These are phyloP conservation scores for Phoxinus dragarum DNA, from an alignment of 2,797 vertebrate genomes.

Conservation along the genomic window DNA sequence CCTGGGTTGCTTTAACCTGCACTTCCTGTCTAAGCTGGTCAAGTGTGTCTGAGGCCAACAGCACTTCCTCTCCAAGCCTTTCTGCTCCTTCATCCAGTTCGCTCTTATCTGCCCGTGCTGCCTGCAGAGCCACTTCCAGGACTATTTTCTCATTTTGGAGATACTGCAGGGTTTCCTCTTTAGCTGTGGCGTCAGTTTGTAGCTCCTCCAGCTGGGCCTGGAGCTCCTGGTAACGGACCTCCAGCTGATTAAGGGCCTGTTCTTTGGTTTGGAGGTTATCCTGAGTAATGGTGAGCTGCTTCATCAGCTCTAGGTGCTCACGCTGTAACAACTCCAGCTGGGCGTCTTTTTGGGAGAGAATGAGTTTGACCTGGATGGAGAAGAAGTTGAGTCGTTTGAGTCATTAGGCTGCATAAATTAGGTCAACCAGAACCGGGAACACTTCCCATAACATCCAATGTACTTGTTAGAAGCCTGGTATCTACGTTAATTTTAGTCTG, in stretches of 20 bases:
- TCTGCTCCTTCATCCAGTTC: slow-evolving; percentile 78
- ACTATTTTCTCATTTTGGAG: slow-evolving; percentile 94
- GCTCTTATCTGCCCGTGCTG: slow-evolving; percentile 83
- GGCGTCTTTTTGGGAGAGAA: slow-evolving; percentile 88
- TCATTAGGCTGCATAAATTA: not conserved
- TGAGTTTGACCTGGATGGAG: slow-evolving; percentile 78
- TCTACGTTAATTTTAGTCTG: not conserved
- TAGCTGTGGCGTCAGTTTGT: slow-evolving; percentile 81
- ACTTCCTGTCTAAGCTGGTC: slow-evolving; percentile 90
- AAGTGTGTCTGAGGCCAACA: slow-evolving; percentile 81
- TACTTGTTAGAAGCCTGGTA: not conserved
- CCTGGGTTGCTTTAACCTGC: slow-evolving; percentile 89
- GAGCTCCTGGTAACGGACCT: slow-evolving; percentile 85
- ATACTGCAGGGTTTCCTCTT: slow-evolving; percentile 86
- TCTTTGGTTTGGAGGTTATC: slow-evolving; percentile 90
- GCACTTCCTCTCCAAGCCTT: slow-evolving; percentile 81
- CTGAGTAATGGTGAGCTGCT: slow-evolving; percentile 87
- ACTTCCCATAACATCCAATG: not conserved
- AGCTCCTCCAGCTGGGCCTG: slow-evolving; percentile 86
- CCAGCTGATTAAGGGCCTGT: slow-evolving; percentile 87
- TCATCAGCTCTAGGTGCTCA: slow-evolving; percentile 92
- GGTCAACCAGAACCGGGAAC: not conserved
- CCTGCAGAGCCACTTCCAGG: slow-evolving; percentile 92
- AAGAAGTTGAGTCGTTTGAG: not conserved
- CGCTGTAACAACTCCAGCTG: slow-evolving; percentile 89